phyloP scores from a whole-genome alignment of 2,888 invertebrate species.

The Perizoma affinitatum region DNA sequence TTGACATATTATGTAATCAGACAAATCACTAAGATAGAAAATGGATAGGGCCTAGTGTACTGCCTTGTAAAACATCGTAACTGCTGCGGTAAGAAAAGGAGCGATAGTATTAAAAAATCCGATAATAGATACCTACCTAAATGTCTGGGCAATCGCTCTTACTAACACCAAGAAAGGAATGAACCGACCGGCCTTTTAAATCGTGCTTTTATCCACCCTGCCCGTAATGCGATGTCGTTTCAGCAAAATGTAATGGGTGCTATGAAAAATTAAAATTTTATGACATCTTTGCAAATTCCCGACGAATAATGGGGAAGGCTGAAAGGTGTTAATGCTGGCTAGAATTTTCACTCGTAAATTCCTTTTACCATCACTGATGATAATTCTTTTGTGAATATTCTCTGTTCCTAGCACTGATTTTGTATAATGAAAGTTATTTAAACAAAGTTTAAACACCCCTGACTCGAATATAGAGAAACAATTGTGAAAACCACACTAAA shows the following conservation, averaged over 20 bases:
- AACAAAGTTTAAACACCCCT: too few relatives aligned
- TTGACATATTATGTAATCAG: too few relatives aligned
- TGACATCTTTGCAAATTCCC: constrained; percentile 51
- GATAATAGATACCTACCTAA: too few relatives aligned
- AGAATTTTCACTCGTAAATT: constrained; percentile 34
- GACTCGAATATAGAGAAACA: too few relatives aligned
- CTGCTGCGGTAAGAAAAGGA: too few relatives aligned
- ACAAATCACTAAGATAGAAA: too few relatives aligned
- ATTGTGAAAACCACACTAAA: too few relatives aligned
- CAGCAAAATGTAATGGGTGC: constrained; percentile 64
- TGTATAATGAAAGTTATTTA: background rate
- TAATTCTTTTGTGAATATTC: constrained; percentile 22
- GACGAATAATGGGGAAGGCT: constrained; percentile 39
- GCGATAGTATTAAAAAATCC: too few relatives aligned
- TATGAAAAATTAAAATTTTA: constrained; percentile 65
- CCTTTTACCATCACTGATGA: constrained; percentile 22
- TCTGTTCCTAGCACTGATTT: background rate
- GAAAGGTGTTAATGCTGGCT: constrained; percentile 38
- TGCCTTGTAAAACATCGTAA: too few relatives aligned
- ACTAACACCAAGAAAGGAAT: constrained; percentile 48
- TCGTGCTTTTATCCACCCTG: constrained; percentile 62
- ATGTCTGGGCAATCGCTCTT: constrained; percentile 21
- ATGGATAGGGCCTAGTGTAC: too few relatives aligned
- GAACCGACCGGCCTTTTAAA: constrained; percentile 66
- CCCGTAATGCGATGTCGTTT: constrained; percentile 60